Base-by-base conservation (phyloP, 1,140 invertebrate species). In the Tyrophagus putrescentiae region DNA sequence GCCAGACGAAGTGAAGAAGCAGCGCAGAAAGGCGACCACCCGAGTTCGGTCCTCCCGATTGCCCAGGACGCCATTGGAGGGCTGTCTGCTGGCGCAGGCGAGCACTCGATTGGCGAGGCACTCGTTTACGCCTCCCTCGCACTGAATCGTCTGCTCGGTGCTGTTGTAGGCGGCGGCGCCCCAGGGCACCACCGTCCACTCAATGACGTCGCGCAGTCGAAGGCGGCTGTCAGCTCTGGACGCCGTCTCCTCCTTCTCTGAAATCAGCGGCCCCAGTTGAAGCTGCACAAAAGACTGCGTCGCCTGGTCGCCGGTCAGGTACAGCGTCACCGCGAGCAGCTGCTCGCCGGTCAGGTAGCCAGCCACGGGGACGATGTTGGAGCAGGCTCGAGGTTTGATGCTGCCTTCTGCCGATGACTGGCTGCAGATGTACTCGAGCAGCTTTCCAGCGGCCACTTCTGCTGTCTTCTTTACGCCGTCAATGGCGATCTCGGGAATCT, bases 401-500 rank as follows among this genome's bases (percentile, higher is more conserved):
- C 21, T 7, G 7, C 18, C 31, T 21, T 25, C 23, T n/a, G n/a
- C n/a, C n/a, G n/a, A n/a, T n/a, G n/a, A n/a, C 21, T 21, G 31
- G 7, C 45, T 21, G 18, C 45, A 48, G 13, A 48, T 13, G 18
- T 7, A 6, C 7, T 7, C 13, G 23, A 48, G 7, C 7, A 48
- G 21, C 23, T 48, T 29, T 25, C 31, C 9, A n/a, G n/a, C n/a
- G 31, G 13, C 18, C 45, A 48, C 7, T 9, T 48, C 21, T 25
- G 23, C 9, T 48, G 45, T 48, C 21, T 21, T 48, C 45, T 7
- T 7, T 48, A 7, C 13, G 9, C 45, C 45, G 21, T 48, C 45
- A 48, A 48, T 48, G 13, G 7, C 45, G 31, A 48, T 48, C 31
- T 48, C 45, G 31, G 45, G 45, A 7, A 48, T 21, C 31, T 48